Conservation (phyloP, 2,797 vertebrate genomes). For the Staurois parvus region DNA sequence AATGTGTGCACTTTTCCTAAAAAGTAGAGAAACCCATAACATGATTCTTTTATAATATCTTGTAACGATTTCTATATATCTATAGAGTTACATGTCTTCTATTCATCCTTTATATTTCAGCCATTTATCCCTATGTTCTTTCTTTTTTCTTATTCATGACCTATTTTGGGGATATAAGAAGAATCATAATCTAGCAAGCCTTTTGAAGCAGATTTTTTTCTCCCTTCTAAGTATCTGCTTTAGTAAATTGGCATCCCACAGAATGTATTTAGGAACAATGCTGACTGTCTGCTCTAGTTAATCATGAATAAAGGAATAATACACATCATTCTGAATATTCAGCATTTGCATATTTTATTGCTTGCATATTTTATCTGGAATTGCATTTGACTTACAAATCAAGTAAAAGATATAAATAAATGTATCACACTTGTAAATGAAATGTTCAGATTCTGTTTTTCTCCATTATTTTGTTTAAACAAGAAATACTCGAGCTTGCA, state of each 20-base stretch:
- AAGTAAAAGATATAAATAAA: constrained; percentile 9
- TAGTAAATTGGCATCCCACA: constrained; percentile 10
- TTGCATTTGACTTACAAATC: constrained; percentile 43
- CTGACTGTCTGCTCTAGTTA: constrained; percentile 24
- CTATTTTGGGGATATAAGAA: not conserved
- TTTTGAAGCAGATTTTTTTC: not conserved
- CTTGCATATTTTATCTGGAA: constrained; percentile 33
- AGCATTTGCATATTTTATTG: constrained; percentile 46
- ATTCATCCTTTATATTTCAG: not conserved
- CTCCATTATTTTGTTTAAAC: not conserved
- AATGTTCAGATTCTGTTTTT: constrained; percentile 7
- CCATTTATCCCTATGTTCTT: not conserved
- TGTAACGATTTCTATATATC: not conserved
- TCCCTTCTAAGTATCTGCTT: not conserved
- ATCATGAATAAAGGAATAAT: constrained; percentile 34
- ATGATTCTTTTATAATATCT: not conserved
- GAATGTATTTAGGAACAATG: constrained; percentile 37
- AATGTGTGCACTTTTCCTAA: not conserved
- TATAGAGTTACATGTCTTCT: not conserved
- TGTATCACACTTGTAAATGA: constrained; percentile 1
- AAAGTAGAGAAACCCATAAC: not conserved
- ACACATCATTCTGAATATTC: constrained; percentile 11
- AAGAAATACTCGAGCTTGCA: no score
- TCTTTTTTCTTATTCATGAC: constrained; percentile 12
- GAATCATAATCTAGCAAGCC: not conserved